Percentiles rank a stretch among this genome's conserved stretches.
phyloP scores from a whole-genome alignment of 2,888 invertebrate species.

The Plagiodera versicolora region DNA sequence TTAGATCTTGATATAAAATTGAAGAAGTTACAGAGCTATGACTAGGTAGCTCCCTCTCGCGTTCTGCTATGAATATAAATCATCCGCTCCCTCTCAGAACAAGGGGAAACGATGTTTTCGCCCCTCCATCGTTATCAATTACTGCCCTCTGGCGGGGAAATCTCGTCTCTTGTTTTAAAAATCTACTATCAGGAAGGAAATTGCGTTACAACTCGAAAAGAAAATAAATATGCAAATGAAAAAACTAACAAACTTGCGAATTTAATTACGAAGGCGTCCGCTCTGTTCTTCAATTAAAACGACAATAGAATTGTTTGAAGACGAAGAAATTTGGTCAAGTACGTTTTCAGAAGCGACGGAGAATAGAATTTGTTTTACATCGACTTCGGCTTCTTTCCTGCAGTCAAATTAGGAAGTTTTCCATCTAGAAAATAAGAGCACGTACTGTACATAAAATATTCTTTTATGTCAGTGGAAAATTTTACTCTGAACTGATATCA shows the following conservation, averaged over 20 bases:
- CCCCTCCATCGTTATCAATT: constrained; percentile 30
- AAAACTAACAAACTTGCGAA: constrained; percentile 39
- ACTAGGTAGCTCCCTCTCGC: constrained; percentile 5
- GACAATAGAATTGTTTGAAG: constrained; percentile 49
- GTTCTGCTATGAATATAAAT: constrained; percentile 25
- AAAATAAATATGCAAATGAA: constrained; percentile 37
- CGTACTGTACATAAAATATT: neutral
- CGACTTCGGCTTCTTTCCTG: constrained; percentile 35
- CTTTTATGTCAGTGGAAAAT: neutral
- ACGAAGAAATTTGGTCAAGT: constrained; percentile 47
- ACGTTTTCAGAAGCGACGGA: constrained; percentile 32
- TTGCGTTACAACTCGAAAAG: constrained; percentile 32
- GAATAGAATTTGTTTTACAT: constrained; percentile 35
- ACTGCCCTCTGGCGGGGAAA: constrained; percentile 27
- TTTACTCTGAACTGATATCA: neutral
- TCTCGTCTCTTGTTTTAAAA: constrained; percentile 32
- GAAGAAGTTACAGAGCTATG: neutral
- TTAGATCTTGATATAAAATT: neutral
- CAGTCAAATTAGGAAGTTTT: constrained; percentile 36
- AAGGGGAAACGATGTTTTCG: constrained; percentile 23
- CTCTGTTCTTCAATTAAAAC: constrained; percentile 47
- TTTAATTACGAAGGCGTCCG: constrained; percentile 45
- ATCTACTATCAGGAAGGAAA: constrained; percentile 32
- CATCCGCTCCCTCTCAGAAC: constrained; percentile 16
- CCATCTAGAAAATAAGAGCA: constrained; percentile 19